Evolutionary conservation across 2,888 invertebrate genomes (phyloP).

Genomic region (Ctena decussata): DNA sequence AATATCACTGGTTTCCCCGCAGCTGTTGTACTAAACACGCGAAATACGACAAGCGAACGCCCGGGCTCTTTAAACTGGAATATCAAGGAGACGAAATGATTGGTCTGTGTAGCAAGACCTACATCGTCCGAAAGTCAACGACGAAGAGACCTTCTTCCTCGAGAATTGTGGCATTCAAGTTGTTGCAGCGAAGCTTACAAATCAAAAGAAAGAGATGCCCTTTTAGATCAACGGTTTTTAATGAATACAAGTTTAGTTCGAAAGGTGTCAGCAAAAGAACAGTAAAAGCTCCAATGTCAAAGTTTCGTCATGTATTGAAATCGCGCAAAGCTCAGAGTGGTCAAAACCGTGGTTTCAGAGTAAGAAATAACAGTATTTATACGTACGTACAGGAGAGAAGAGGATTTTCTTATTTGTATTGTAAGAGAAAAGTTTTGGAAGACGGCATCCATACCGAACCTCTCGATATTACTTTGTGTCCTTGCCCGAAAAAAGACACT

Average conservation of each 20-base stretch:
- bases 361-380: constrained; percentile 30
- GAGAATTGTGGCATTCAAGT: neutral
- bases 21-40: constrained; percentile 44
- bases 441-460: constrained; percentile 45
- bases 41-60: constrained; percentile 48
- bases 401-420: constrained; percentile 48
- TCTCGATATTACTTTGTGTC: constrained; percentile 47
- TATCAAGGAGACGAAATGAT: constrained; percentile 57
- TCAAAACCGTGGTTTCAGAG: constrained; percentile 38
- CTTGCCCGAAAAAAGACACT: constrained; percentile 5
- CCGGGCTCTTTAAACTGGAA: constrained; percentile 54
- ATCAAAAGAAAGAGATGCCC: neutral
- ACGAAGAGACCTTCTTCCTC: no score
- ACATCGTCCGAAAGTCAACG: no score
- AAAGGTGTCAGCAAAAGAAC: constrained; percentile 42
- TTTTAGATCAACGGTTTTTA: neutral
- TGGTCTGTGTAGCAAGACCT: constrained; percentile 55
- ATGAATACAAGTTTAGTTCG: constrained; percentile 57
- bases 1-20: constrained; percentile 45
- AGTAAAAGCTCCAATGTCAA: constrained; percentile 36
- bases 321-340: constrained; percentile 14
- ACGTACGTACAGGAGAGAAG: constrained; percentile 28
- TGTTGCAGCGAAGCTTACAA: neutral
- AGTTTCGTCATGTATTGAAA: constrained; percentile 35
- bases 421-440: no score